Conservation (phyloP, 2,888 invertebrate genomes). For the Limnephilus rhombicus region DNA sequence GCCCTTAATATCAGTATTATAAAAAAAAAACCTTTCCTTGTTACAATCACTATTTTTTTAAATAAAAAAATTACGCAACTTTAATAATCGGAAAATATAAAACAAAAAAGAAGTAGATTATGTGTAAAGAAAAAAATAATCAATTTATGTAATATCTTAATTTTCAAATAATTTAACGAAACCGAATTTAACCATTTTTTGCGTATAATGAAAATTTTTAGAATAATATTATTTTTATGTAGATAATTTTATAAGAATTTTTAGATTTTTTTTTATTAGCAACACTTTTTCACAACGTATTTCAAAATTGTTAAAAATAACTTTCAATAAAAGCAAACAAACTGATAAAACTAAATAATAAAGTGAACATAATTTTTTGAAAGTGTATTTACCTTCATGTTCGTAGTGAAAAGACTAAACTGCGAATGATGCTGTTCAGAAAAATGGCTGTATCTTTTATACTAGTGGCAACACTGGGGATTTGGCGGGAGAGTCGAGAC, state of each 20-base stretch:
- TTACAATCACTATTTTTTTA: not conserved
- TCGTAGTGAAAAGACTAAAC: constrained; percentile 59
- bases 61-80: not conserved
- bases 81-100: not conserved
- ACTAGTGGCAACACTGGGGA: constrained; percentile 28
- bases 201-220: not conserved
- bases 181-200: not conserved
- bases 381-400: constrained; percentile 63
- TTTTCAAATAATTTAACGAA: not conserved
- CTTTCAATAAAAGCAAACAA: not conserved
- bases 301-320: not conserved
- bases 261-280: not conserved
- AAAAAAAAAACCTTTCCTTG: not conserved
- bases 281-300: not conserved
- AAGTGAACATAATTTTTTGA: not conserved
- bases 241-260: too few relatives aligned
- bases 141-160: too few relatives aligned
- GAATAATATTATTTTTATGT: too few relatives aligned
- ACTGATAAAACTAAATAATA: not conserved
- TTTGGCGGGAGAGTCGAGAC: constrained; percentile 49
- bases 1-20: not conserved
- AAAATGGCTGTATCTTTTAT: constrained; percentile 56
- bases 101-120: too few relatives aligned
- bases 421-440: constrained; percentile 61
- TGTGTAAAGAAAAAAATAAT: too few relatives aligned